These are phyloP conservation scores for Sitta carolinensis DNA, from an alignment of 2,797 vertebrate genomes.

Conservation along the genomic window DNA sequence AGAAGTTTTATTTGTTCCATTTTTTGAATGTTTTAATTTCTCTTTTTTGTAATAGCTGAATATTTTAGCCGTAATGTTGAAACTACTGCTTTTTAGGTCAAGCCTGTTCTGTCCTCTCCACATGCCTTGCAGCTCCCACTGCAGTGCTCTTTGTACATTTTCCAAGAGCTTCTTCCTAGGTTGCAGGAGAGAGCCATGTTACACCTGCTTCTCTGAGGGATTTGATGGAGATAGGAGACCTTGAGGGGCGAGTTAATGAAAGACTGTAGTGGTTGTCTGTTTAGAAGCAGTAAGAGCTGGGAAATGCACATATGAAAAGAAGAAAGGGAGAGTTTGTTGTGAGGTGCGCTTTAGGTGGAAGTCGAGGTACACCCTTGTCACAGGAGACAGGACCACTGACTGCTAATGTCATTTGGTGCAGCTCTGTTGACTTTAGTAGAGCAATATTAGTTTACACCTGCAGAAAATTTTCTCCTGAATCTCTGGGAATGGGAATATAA, in stretches of 20 bases:
- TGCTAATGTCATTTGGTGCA: not conserved
- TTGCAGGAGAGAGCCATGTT: not conserved
- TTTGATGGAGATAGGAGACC: not conserved
- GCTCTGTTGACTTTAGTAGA: not conserved
- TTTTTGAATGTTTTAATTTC: not conserved
- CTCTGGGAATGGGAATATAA: slow-evolving; percentile 5
- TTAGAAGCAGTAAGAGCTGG: not conserved
- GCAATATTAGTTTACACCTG: slow-evolving; percentile 27
- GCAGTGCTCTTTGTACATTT: not conserved
- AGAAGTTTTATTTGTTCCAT: not conserved
- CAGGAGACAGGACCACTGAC: not conserved
- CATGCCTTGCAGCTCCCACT: not conserved
- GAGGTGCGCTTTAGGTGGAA: not conserved
- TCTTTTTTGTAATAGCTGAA: not conserved
- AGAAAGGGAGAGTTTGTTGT: not conserved
- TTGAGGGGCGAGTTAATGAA: not conserved
- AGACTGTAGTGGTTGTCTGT: not conserved
- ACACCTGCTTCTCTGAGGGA: not conserved
- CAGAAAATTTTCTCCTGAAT: not conserved
- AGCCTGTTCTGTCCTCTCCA: not conserved
- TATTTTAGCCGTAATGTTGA: not conserved
- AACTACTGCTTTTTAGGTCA: slow-evolving; percentile 6
- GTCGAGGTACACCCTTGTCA: not conserved
- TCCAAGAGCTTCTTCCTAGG: not conserved
- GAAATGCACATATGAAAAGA: not conserved